Conservation (phyloP, 2,888 invertebrate species). For the Muschampia plurimacula region DNA sequence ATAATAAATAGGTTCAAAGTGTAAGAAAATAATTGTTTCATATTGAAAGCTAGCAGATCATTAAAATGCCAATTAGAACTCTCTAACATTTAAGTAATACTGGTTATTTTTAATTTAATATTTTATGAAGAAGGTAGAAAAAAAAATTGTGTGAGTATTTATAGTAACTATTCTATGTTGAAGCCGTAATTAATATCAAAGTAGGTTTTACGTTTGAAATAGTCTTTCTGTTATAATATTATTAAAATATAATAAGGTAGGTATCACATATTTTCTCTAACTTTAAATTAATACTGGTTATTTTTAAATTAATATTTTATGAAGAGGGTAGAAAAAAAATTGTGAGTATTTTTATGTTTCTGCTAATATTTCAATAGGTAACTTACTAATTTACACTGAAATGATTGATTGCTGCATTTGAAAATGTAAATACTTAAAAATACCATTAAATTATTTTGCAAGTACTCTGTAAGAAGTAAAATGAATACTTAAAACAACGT, state of each 20-base stretch:
- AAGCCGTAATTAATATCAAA: too few species aligned
- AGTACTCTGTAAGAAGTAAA: too few species aligned
- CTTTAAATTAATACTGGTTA: neutral
- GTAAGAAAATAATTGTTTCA: too few species aligned
- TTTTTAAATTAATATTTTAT: neutral
- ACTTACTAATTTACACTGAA: neutral
- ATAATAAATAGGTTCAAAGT: too few species aligned
- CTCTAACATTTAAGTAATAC: neutral
- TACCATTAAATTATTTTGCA: too few species aligned
- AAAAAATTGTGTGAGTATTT: neutral
- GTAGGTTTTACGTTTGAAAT: too few species aligned
- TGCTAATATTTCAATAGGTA: neutral
- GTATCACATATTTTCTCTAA: neutral
- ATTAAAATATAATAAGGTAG: too few species aligned
- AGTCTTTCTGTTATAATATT: too few species aligned
- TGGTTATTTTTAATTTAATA: neutral
- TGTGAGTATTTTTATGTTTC: neutral
- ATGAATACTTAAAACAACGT: too few species aligned
- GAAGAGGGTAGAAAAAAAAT: conserved; percentile 7
- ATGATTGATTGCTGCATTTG: neutral
- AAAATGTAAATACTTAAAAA: neutral
- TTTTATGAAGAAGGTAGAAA: conserved; percentile 3
- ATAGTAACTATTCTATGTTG: neutral
- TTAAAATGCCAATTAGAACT: too few species aligned
- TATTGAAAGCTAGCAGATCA: too few species aligned